Conservation (phyloP, 2,888 invertebrate genomes). For the Acheta domesticus region DNA sequence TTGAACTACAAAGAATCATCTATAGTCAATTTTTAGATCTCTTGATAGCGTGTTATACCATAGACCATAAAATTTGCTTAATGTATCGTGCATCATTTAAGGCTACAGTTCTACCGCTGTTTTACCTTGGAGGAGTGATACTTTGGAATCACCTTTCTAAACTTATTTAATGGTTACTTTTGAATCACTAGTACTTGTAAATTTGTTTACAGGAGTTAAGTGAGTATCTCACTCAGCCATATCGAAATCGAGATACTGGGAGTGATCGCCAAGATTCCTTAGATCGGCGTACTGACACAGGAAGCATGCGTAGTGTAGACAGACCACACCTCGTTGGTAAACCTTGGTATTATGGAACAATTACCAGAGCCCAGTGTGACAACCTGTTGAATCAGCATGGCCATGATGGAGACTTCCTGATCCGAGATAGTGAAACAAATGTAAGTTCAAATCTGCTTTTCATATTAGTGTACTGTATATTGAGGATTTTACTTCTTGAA, state of each 20-base stretch:
- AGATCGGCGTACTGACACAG: conserved; percentile 51
- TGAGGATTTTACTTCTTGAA: no score
- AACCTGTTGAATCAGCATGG: conserved; percentile 91
- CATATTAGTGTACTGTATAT: neutral
- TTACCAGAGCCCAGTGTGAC: conserved; percentile 95
- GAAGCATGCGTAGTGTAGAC: conserved; percentile 47
- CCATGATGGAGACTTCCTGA: conserved; percentile 96
- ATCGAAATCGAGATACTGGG: conserved; percentile 58
- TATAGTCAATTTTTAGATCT: no score
- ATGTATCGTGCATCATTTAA: no score
- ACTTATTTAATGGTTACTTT: no score
- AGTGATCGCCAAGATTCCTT: conserved; percentile 51
- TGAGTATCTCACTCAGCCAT: conserved; percentile 83
- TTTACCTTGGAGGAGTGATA: no score
- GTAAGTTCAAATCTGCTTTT: conserved; percentile 58
- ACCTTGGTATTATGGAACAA: conserved; percentile 96
- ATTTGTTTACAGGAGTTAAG: conserved; percentile 65
- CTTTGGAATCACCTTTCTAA: no score
- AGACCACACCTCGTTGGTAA: conserved; percentile 72
- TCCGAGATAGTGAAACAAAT: conserved; percentile 98
- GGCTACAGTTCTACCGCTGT: no score
- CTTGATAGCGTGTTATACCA: no score
- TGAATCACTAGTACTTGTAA: no score
- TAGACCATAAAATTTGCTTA: no score
- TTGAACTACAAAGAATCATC: no score